phyloP scores from a whole-genome alignment of 2,797 vertebrate genomes.

The Tokudaia tokunoshimensis region DNA sequence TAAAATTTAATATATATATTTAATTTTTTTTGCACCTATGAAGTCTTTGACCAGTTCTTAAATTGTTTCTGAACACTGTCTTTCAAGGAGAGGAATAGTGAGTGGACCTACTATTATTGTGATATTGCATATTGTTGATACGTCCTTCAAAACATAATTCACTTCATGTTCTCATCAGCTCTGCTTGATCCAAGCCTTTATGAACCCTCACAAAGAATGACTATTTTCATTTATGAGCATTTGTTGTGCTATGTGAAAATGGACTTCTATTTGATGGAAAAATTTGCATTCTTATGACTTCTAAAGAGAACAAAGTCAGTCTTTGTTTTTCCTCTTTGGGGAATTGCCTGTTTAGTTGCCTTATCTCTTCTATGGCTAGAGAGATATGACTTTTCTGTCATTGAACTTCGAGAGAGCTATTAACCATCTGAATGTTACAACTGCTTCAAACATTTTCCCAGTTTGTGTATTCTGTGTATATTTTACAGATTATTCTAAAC shows the following conservation, averaged over 20 bases:
- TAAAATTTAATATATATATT: too few species aligned
- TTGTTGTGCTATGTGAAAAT: background rate
- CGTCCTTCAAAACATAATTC: background rate
- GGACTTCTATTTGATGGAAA: background rate
- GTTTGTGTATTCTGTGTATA: background rate
- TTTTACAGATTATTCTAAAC: constrained; percentile 40
- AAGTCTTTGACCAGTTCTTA: constrained; percentile 13
- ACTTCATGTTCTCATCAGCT: background rate
- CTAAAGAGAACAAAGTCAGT: background rate
- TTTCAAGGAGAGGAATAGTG: background rate
- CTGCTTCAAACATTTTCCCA: background rate
- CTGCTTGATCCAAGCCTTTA: background rate
- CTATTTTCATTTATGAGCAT: background rate
- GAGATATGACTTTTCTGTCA: constrained; percentile 6
- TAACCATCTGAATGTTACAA: background rate
- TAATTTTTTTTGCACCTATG: background rate
- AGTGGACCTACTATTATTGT: background rate
- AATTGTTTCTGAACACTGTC: background rate
- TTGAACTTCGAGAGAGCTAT: background rate
- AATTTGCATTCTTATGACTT: constrained; percentile 46
- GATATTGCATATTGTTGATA: background rate
- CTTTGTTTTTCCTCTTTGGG: constrained; percentile 31
- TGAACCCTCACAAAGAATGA: constrained; percentile 1
- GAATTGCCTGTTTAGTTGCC: background rate
- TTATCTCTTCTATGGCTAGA: constrained; percentile 7